Percentiles rank a stretch among this genome's conserved stretches.
Evolutionary conservation across 2,113 vertebrate species (phyloP).

Genomic region (Hystrix brachyura): DNA sequence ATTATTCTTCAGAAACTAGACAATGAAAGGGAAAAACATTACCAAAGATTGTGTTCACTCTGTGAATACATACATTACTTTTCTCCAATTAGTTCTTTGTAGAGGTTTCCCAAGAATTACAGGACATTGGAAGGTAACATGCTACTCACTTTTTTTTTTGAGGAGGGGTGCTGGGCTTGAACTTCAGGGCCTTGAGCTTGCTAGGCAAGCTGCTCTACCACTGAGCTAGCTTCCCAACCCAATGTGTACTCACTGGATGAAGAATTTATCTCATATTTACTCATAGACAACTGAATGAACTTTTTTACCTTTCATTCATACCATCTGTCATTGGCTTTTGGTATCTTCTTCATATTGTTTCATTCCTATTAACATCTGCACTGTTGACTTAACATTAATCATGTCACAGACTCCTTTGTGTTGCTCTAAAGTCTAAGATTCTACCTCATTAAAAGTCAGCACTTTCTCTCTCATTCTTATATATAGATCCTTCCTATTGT

Average conservation of each 20-base stretch:
- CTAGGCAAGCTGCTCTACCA: too few species aligned
- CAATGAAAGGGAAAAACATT: slow-evolving; percentile 38
- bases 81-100: slow-evolving; percentile 47
- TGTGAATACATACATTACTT: slow-evolving; percentile 41
- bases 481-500: neutral
- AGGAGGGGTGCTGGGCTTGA: too few species aligned
- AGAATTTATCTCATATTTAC: slow-evolving; percentile 22
- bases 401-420: slow-evolving; percentile 47
- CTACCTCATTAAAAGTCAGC: slow-evolving; percentile 47
- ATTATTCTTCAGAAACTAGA: slow-evolving; percentile 49
- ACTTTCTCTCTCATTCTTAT: slow-evolving; percentile 29
- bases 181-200: too few species aligned
- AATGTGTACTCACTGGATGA: neutral
- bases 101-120: slow-evolving; percentile 58
- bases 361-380: neutral
- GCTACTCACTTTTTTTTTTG: neutral
- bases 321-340: slow-evolving; percentile 46
- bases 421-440: neutral
- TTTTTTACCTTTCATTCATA: slow-evolving; percentile 15
- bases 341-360: slow-evolving; percentile 47
- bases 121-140: slow-evolving; percentile 36
- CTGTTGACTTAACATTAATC: slow-evolving; percentile 24
- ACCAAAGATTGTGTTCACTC: slow-evolving; percentile 19
- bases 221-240: too few species aligned
- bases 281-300: slow-evolving; percentile 16